A percentile compares a stretch with the other conserved stretches of the same genome.
These are phyloP conservation scores for Vespertilio murinus DNA, from an alignment of 2,797 vertebrate species.

Conservation along the genomic window DNA sequence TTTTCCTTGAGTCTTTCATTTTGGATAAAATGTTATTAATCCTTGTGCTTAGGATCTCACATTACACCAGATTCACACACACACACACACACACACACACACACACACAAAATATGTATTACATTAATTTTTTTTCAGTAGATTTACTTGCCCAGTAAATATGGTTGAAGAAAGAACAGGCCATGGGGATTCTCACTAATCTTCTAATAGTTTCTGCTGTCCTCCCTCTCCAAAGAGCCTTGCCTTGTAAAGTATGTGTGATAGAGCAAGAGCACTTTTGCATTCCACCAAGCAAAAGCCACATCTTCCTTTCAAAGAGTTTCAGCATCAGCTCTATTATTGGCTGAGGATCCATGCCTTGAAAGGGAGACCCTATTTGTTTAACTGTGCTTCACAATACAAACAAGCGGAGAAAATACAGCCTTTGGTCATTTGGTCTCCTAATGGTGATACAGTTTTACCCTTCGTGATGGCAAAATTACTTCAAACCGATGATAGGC, in stretches of 20 bases:
- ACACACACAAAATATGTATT: not conserved
- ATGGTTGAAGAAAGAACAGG: constrained; percentile 83
- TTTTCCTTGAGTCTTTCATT: constrained; percentile 64
- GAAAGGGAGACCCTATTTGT: constrained; percentile 78
- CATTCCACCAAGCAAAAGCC: constrained; percentile 81
- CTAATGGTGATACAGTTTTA: constrained; percentile 60
- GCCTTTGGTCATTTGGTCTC: constrained; percentile 53
- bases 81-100: constrained; percentile 63
- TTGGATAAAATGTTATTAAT: constrained; percentile 75
- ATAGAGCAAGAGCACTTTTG: constrained; percentile 73
- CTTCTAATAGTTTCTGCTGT: constrained; percentile 86
- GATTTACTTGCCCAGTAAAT: constrained; percentile 83
- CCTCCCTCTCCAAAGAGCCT: constrained; percentile 81
- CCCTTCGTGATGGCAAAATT: constrained; percentile 64
- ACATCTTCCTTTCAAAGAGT: constrained; percentile 78
- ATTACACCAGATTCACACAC: constrained; percentile 76
- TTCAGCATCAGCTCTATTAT: constrained; percentile 74
- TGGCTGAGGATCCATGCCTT: constrained; percentile 68
- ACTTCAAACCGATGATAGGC: constrained; percentile 61
- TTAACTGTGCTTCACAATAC: constrained; percentile 76
- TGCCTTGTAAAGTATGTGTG: constrained; percentile 83
- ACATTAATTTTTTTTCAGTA: constrained; percentile 50
- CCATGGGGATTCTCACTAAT: constrained; percentile 87
- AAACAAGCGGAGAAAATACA: constrained; percentile 65
- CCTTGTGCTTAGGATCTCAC: constrained; percentile 79